phyloP scores from a whole-genome alignment of 1,140 invertebrate genomes.

The Piezodorus guildinii region DNA sequence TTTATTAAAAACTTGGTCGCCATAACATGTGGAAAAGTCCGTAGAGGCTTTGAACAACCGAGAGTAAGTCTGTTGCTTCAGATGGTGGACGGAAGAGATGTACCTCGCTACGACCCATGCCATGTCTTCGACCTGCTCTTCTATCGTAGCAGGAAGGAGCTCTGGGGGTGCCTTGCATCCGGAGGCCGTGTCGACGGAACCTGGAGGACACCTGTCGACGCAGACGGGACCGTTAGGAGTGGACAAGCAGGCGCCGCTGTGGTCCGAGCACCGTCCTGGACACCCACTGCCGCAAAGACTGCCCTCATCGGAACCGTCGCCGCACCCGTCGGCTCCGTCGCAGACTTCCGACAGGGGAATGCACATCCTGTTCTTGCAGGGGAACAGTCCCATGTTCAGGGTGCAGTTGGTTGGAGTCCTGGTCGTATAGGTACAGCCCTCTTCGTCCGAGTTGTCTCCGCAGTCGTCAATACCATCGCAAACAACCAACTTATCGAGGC shows the following conservation, averaged over 20 bases:
- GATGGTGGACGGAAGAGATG: too few relatives aligned
- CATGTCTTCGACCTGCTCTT: too few relatives aligned
- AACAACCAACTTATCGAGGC: constrained; percentile 39
- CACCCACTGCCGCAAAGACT: background rate
- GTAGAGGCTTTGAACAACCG: too few relatives aligned
- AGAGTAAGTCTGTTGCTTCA: too few relatives aligned
- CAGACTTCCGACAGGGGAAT: background rate
- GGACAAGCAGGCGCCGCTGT: background rate
- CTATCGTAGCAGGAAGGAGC: too few relatives aligned
- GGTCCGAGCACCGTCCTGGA: background rate
- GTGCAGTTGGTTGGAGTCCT: background rate
- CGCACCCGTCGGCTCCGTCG: background rate
- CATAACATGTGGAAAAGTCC: too few relatives aligned
- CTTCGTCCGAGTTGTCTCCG: constrained; percentile 54
- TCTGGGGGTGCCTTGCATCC: background rate
- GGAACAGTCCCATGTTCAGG: background rate
- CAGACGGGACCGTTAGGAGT: background rate
- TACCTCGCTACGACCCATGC: too few relatives aligned
- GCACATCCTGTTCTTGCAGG: background rate
- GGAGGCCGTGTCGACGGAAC: background rate
- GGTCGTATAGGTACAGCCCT: constrained; percentile 36
- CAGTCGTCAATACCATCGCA: constrained; percentile 61
- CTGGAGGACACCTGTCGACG: background rate
- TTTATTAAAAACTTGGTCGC: too few relatives aligned
- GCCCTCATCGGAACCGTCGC: background rate